phyloP scores from a whole-genome alignment of 2,113 vertebrate species.

The Sclerurus mexicanus region DNA sequence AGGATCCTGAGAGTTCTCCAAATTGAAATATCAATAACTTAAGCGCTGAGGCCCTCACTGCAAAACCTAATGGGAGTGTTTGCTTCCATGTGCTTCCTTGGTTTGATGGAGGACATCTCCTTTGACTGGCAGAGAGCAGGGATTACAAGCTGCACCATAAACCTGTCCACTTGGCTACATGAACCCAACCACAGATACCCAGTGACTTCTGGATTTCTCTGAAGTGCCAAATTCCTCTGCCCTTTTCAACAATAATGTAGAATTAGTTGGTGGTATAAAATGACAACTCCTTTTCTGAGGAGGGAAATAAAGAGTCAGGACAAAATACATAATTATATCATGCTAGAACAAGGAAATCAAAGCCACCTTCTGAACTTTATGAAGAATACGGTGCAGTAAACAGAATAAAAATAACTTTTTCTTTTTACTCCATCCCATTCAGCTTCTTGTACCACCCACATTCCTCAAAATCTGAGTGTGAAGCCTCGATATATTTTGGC shows the following conservation, averaged over 20 bases:
- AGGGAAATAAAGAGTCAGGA: neutral
- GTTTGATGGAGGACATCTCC: neutral
- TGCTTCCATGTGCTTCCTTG: neutral
- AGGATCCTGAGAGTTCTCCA: neutral
- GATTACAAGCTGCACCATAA: neutral
- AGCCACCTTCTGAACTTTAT: neutral
- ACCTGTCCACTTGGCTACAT: neutral
- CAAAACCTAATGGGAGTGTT: neutral
- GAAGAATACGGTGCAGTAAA: neutral
- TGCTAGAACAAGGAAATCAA: neutral
- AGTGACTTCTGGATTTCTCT: neutral
- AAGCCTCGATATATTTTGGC: neutral
- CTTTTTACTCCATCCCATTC: neutral
- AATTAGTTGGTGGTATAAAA: neutral
- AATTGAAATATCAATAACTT: neutral
- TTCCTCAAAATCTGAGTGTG: neutral
- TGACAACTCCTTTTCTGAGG: accelerated
- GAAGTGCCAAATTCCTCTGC: neutral
- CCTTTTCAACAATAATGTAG: neutral
- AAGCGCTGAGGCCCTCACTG: neutral
- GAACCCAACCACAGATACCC: neutral
- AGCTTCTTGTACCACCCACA: neutral
- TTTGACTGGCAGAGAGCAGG: neutral
- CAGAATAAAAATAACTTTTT: neutral
- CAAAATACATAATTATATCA: neutral